A percentile compares a stretch with the other conserved stretches of the same genome.
Evolutionary conservation across 2,888 invertebrate species (phyloP).

Genomic region (Mechanitis messenoides): DNA sequence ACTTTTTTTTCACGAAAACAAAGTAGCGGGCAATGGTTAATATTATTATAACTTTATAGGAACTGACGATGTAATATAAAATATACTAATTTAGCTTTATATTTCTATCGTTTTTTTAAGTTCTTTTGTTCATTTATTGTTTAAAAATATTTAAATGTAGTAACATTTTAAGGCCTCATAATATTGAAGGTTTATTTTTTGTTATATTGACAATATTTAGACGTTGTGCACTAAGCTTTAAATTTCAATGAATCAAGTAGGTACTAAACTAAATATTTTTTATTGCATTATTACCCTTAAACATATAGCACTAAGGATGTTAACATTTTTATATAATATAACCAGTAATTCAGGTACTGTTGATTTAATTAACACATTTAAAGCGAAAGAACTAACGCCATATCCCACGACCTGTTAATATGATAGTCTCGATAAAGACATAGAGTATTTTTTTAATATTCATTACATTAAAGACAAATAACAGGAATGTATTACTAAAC

Average conservation of each 20-base stretch:
- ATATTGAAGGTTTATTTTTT: no score
- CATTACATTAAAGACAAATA: no score
- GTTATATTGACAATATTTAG: neutral
- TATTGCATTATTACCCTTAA: slow-evolving; percentile 3
- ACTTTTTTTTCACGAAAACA: no score
- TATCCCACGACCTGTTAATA: slow-evolving; percentile 24
- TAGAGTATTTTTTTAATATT: neutral
- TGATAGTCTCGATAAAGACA: slow-evolving; percentile 7
- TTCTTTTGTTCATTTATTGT: no score
- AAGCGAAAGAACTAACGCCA: slow-evolving; percentile 18
- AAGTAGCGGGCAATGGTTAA: no score
- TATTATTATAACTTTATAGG: no score
- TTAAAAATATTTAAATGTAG: no score
- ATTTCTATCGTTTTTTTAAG: no score
- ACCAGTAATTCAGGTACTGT: slow-evolving; percentile 32
- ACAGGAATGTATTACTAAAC: no score
- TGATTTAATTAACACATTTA: slow-evolving; percentile 44
- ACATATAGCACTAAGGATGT: neutral
- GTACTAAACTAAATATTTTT: neutral
- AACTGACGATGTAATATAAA: no score
- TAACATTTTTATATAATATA: neutral
- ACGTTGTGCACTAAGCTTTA: slow-evolving; percentile 1
- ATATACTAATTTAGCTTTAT: no score
- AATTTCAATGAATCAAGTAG: neutral
- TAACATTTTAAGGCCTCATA: no score